phyloP scores from a whole-genome alignment of 2,113 vertebrate species.

The Amazona vittata region DNA sequence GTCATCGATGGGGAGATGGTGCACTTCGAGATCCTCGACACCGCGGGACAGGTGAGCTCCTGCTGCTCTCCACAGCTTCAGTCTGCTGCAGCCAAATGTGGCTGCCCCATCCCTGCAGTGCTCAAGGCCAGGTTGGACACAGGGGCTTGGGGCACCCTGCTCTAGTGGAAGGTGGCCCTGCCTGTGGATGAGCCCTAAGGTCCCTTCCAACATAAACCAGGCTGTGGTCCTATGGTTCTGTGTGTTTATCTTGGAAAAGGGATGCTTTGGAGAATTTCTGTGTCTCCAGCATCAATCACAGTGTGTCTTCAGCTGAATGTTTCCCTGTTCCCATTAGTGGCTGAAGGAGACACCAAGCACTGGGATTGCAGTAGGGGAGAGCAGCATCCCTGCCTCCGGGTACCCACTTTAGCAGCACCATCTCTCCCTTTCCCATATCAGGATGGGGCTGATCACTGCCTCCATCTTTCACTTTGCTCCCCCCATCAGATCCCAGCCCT shows the following conservation, averaged over 20 bases:
- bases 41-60: slow-evolving; percentile 77
- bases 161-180: not conserved
- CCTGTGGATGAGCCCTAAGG: not conserved
- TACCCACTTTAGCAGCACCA: rapidly evolving
- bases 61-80: rapidly evolving
- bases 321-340: rapidly evolving
- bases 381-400: not conserved
- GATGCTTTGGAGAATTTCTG: not conserved
- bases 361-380: rapidly evolving
- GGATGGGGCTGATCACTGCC: not conserved
- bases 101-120: not conserved
- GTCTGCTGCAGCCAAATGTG: no score
- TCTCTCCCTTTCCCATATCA: rapidly evolving
- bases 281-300: not conserved
- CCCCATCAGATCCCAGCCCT: not conserved
- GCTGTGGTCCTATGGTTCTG: not conserved
- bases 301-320: rapidly evolving
- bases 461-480: not conserved
- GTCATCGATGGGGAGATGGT: slow-evolving; percentile 77
- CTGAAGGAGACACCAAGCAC: not conserved
- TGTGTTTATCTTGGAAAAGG: not conserved
- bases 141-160: not conserved
- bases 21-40: slow-evolving; percentile 81
- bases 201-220: not conserved
- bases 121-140: not conserved